Conservation (phyloP, 2,797 vertebrate genomes). For the Pogonophryne albipinna region DNA sequence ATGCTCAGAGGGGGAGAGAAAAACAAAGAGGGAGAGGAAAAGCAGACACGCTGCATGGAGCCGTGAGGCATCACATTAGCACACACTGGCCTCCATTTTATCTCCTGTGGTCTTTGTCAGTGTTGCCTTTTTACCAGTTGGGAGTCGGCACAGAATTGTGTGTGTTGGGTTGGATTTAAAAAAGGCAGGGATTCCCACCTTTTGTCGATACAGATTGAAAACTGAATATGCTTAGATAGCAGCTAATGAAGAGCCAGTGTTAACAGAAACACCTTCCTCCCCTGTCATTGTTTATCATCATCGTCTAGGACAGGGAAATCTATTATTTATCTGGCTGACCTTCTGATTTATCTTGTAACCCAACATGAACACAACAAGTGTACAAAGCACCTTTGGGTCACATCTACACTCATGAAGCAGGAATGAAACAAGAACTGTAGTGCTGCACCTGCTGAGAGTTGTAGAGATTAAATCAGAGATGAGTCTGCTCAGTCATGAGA, state of each 20-base stretch:
- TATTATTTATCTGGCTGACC: neutral
- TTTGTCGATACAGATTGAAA: conserved; percentile 44
- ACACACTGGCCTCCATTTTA: conserved; percentile 85
- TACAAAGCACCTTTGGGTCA: neutral
- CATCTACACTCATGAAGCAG: neutral
- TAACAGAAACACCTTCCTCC: neutral
- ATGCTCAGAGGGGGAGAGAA: conserved; percentile 81
- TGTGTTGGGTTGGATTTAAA: conserved; percentile 63
- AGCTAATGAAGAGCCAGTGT: conserved; percentile 29
- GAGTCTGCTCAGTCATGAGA: neutral
- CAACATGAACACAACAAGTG: neutral
- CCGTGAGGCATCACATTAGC: conserved; percentile 83
- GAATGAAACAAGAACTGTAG: neutral
- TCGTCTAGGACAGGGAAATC: neutral
- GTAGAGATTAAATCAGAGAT: neutral
- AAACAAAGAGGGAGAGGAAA: conserved; percentile 77
- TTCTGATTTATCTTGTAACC: neutral
- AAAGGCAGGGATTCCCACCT: conserved; percentile 46
- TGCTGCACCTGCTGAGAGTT: neutral
- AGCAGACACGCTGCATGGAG: conserved; percentile 78
- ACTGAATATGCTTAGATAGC: conserved; percentile 32
- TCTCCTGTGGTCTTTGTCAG: conserved; percentile 86
- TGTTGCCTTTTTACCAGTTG: conserved; percentile 86
- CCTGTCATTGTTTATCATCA: conserved; percentile 11
- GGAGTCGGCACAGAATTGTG: conserved; percentile 67